Base-by-base conservation (phyloP, 1,140 invertebrate species). In the Ceratina calcarata region DNA sequence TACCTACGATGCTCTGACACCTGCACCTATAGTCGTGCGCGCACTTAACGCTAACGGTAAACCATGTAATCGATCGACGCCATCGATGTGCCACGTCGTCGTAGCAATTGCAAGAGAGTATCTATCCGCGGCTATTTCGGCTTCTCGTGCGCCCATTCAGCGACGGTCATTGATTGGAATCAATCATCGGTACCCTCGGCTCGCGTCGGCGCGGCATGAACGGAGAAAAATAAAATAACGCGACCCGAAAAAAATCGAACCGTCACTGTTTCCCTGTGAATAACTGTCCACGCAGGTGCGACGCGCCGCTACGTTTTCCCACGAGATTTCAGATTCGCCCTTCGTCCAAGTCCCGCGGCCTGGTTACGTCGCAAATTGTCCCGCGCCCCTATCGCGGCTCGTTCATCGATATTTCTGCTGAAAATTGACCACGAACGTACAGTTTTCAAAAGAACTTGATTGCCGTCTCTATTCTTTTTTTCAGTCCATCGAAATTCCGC, bases 151-250 rank as follows among this genome's bases (percentile, higher is more conserved):
- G 16, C 20, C 8, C 49, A 6, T n/a, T 16, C 72, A 22, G 32
- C 69, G 53, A 83, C 76, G 37, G 82, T 80, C 72, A 74, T 61
- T 84, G 83, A 80, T 84, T 84, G 83, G 77, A 84, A 84, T 84
- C 83, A 84, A 84, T 84, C 83, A 74, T 74, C 72, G 61, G n/a
- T 65, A 65, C n/a, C n/a, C n/a, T n/a, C n/a, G 83, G 10, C 37
- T 49, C 27, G 37, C 71, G 65, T 51, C 49, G 37, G 51, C 66
- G 24, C 61, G 65, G 20, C 58, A 32, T 37, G 53, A 49, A 80
- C 57, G 12, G n/a, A 67, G 13, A 24, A 53, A 15, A 2, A 16
- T 20, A 67, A 53, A 53, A 27, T n/a, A 70, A 57, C 61, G 53
- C 66, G 57, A 27, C 10, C 61, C 3, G 55, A 57, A 57, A 57